Conservation (phyloP, 2,797 vertebrate genomes). For the Dromococcyx pavoninus region DNA sequence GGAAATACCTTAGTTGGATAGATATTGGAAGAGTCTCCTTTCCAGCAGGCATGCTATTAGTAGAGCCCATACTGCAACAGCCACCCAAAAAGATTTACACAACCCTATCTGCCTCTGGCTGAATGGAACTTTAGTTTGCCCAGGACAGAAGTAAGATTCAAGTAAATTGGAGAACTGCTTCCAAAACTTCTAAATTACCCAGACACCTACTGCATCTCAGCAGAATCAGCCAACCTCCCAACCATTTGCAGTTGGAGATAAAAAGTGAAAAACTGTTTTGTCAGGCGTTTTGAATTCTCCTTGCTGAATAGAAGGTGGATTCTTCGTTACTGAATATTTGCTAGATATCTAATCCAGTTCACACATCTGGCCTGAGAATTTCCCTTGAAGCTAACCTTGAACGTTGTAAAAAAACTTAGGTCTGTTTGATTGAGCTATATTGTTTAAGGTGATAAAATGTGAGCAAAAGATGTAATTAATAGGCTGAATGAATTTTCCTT, state of each 20-base stretch:
- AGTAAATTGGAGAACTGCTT: neutral
- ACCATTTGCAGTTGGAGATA: neutral
- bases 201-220: neutral
- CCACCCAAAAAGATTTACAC: neutral
- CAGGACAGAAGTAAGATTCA: neutral
- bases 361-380: neutral
- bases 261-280: neutral
- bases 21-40: conserved; percentile 37
- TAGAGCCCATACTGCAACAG: fast-evolving
- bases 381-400: neutral
- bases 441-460: conserved; percentile 23
- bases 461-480: conserved; percentile 29
- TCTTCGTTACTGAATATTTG: neutral
- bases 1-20: conserved; percentile 51
- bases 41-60: conserved; percentile 45
- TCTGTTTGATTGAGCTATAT: neutral
- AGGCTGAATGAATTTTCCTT: conserved; percentile 2
- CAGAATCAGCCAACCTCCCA: neutral
- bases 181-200: neutral
- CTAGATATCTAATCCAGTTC: neutral
- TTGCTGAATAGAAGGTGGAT: neutral
- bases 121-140: neutral
- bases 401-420: neutral
- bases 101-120: neutral
- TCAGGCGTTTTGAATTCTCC: neutral